Percentiles rank a stretch among this genome's conserved stretches.
Evolutionary conservation across 64 coral and sea anemone genomes (phyloP).

Genomic region (Cladopsammia gracilis): DNA sequence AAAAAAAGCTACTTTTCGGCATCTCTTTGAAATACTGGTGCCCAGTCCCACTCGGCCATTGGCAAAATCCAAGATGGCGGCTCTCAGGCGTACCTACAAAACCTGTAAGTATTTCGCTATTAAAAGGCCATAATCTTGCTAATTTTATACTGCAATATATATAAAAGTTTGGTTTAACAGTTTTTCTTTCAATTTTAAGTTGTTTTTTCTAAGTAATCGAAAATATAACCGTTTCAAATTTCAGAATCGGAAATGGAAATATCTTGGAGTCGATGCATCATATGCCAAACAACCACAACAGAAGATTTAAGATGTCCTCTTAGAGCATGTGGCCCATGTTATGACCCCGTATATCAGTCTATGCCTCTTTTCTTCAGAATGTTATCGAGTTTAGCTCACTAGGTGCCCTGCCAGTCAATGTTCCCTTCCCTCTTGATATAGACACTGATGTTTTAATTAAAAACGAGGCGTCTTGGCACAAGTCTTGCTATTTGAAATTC

Average conservation of each 20-base stretch:
- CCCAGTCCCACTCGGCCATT: constrained; percentile 11
- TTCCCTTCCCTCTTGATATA: constrained; percentile 16
- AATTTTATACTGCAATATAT: no score
- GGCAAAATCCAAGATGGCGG: constrained; percentile 46
- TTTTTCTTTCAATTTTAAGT: not conserved
- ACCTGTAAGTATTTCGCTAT: constrained; percentile 43
- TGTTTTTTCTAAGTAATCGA: not conserved
- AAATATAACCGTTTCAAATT: not conserved
- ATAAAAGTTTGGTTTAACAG: no score
- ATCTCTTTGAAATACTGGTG: not conserved
- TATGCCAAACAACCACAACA: constrained; percentile 46
- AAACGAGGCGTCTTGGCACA: no score
- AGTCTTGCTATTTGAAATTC: no score
- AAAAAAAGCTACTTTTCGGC: no score
- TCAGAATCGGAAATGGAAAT: no score
- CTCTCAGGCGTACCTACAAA: not conserved
- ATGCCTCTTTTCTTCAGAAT: no score
- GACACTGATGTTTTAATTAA: not conserved
- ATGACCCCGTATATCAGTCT: no score
- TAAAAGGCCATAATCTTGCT: not conserved
- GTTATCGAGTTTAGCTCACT: not conserved
- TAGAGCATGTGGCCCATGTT: no score
- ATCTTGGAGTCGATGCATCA: not conserved
- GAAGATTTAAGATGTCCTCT: constrained; percentile 52
- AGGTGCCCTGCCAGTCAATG: constrained; percentile 41